Base-by-base conservation (phyloP, 2,888 invertebrate genomes). In the Bimastos eiseni region DNA sequence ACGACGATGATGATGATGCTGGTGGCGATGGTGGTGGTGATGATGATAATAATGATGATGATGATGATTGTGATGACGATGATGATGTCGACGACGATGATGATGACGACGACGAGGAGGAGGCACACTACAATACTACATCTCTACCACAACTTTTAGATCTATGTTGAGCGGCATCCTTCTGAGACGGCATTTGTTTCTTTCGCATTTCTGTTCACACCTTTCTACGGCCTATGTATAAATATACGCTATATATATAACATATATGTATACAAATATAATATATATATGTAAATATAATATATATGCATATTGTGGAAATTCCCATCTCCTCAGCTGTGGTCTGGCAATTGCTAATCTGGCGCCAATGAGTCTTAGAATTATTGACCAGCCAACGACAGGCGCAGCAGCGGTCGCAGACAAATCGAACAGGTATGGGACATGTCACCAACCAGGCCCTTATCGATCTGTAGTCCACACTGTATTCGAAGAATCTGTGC, bases 31-130 rank as follows among this genome's bases (percentile, higher is more conserved):
- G 90, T 49, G 89, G 90, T 36, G 90, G 88, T 36, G 86, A 90
- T 44, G 89, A 90, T 83, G 70, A n/a, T 24, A 89, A 88, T 36
- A 90, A 91, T 55, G 88, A 91, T 88, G 90, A 91, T 88, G 90
- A 91, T 34, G 11, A 34, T n/a, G 11, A 49, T 70, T 13, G 13
- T 33, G 89, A 44, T 24, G 30, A 41, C 8, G 30, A 36, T 24
- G 49, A 49, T 30, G 30, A 89, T 17, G n/a, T 34, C 17, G 89
- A 33, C 30, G 55, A 49, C 55, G 49, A 49, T 2, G 70, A 55
- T 89, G 89, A 55, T 89, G 89, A 55, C 34, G 89, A 55, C 34
- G 89, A 55, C 49, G 89, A 41, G 41, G 41, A 41, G 41, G 8
- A 41, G 41, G 41, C 15, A 41, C 6, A 15, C 41, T 41, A 15